Evolutionary conservation across 2,113 vertebrate species (phyloP).

Genomic region (Oceanites oceanicus): DNA sequence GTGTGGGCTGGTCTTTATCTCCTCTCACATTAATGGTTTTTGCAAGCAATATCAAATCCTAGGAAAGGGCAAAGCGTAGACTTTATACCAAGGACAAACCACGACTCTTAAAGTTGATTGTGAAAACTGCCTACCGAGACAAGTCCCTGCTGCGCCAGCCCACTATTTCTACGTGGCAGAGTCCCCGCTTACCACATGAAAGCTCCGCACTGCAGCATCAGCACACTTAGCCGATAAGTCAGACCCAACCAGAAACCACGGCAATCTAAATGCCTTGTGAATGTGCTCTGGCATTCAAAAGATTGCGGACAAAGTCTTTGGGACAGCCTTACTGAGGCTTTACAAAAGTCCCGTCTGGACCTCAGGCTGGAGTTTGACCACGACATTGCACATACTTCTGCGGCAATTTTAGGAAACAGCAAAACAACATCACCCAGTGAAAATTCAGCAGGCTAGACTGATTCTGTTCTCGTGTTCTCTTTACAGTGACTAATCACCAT

Average conservation of each 20-base stretch:
- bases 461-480: rapidly evolving
- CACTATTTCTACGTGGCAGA: rapidly evolving
- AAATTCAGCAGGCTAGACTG: rapidly evolving
- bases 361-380: too few species aligned
- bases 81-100: neutral
- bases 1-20: rapidly evolving
- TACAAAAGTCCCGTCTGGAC: neutral
- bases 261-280: rapidly evolving
- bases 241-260: rapidly evolving
- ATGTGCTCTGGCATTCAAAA: rapidly evolving
- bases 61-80: neutral
- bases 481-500: too few species aligned
- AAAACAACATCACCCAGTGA: rapidly evolving
- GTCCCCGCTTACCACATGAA: rapidly evolving
- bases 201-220: neutral
- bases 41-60: neutral
- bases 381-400: rapidly evolving
- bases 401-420: neutral
- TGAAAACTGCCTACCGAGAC: rapidly evolving
- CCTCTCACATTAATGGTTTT: rapidly evolving
- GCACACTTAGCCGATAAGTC: rapidly evolving
- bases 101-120: rapidly evolving
- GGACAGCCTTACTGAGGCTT: neutral
- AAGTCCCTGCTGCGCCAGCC: rapidly evolving
- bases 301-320: neutral